Base-by-base conservation (phyloP, 2,888 invertebrate genomes). In the Netelia virgata region DNA sequence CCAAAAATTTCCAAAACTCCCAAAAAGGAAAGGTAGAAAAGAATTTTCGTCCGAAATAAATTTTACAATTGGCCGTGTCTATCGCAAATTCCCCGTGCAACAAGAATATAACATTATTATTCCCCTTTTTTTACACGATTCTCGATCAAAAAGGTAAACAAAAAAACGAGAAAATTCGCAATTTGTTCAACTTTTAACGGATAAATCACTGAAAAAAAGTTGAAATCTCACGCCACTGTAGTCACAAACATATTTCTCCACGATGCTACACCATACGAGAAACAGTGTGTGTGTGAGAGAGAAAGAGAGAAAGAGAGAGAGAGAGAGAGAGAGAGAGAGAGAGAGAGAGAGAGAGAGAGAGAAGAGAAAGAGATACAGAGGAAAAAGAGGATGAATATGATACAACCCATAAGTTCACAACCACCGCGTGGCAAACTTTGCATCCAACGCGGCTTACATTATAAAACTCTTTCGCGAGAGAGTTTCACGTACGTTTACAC, bases 351-450 rank as follows among this genome's bases (percentile, higher is more conserved):
- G 55, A 76, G 66, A 66, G 36, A 2, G 79, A 57, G 23, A 43
- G n/a, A n/a, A 23, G 23, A 23, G 23, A 23, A 2, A 23, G 23
- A 23, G 2, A 23, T 1, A 23, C 1, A 18, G 53, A 76, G 55
- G 66, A 66, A 55, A 0, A 70, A 41, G 23, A 47, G 36, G 61
- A 69, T 59, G 23, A 18, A 69, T 75, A 74, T 43, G 74, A 61
- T 75, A 80, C 20, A 75, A 75, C 69, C 63, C 75, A 53, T 68
- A 75, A 50, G 68, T 70, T 78, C 78, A 53, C 70, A 69, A 47
- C 69, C 70, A 53, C 63, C 57, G 53, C 70, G 70, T 70, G 78
- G 78, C 70, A 70, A 78, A 78, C 70, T 78, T 78, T 70, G 59
- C 59, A 68, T 78, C 20, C 59, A 64, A 53, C 28, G 72, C 28